Conservation (phyloP, 2,888 invertebrate species). For the Campopleginae sp. region DNA sequence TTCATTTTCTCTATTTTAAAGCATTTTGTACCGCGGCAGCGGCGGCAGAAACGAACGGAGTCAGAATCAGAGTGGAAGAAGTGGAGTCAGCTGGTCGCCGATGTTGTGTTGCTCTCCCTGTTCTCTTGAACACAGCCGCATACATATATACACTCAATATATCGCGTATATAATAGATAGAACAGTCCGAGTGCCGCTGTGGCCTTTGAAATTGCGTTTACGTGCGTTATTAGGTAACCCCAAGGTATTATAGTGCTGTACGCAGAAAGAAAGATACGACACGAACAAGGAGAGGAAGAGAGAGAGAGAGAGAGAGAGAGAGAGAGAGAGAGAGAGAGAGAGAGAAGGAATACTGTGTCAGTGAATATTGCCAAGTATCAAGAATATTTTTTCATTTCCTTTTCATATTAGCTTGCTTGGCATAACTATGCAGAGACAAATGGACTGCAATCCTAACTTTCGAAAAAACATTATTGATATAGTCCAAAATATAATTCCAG, state of each 20-base stretch:
- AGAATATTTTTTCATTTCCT: neutral
- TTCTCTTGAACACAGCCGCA: slow-evolving; percentile 14
- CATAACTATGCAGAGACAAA: neutral
- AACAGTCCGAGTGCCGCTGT: slow-evolving; percentile 73
- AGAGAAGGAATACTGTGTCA: slow-evolving; percentile 37
- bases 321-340: slow-evolving; percentile 21
- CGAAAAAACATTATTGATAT: neutral
- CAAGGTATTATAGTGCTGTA: slow-evolving; percentile 62
- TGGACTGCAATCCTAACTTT: neutral
- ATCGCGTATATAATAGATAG: slow-evolving; percentile 53
- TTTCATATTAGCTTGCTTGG: neutral
- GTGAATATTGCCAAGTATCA: slow-evolving; percentile 57
- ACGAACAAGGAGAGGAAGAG: slow-evolving; percentile 13
- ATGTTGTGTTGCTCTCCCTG: slow-evolving; percentile 68
- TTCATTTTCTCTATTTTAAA: slow-evolving; percentile 72
- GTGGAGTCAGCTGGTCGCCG: slow-evolving; percentile 56
- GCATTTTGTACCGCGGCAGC: slow-evolving; percentile 56
- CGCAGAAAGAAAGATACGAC: slow-evolving; percentile 4
- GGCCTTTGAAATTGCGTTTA: slow-evolving; percentile 79
- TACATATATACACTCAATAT: slow-evolving; percentile 11
- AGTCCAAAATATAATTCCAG: neutral
- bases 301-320: neutral
- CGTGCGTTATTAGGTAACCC: slow-evolving; percentile 78
- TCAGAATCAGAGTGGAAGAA: slow-evolving; percentile 64
- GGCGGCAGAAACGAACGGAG: slow-evolving; percentile 63